Base-by-base conservation (phyloP, 1,140 invertebrate genomes). In the Goniozus legneri region DNA sequence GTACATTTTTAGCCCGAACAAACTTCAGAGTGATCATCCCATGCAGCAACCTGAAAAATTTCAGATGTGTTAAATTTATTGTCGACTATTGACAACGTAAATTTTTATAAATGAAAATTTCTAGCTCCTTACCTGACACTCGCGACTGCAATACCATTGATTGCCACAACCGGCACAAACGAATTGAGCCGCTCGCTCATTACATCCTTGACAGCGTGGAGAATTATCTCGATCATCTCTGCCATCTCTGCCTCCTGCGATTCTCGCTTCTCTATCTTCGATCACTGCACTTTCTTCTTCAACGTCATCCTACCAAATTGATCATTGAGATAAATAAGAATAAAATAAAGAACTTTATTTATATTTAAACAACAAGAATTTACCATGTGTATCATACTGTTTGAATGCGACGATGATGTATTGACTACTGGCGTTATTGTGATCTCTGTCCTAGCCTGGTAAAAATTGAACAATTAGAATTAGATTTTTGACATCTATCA, bases 141-240 rank as follows among this genome's bases (percentile, higher is more conserved):
- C 87, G 41, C 87, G 75, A 65, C 86, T 89, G 79, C 91, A 93
- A 67, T 93, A 93, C 89, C 89, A 92, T 75, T 92, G 89, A 74
- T 89, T 91, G 40, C 84, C 84, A 66, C 91, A 93, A 16, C 86
- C 88, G 42, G 88, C 87, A 68, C 91, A 93, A 16, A 92, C 86
- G 64, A 90, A 92, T 67, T 88, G 86, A 21, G 89, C 89, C 45
- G 84, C 77, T 53, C 82, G 82, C 30, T 83, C 80, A 32, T 86
- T 80, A 67, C 90, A 92, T 27, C 89, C 86, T 79, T 92, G 89
- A 73, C 90, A 92, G 52, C 64, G 72, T 4, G 70, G 69, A 30
- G 69, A 64, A 45, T 64, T 75, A 13, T 75, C 72, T 34, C 64
- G 65, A 22, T 73, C 77, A 24, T 74, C 76, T 54, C 67, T 72